Conservation (phyloP, 2,113 vertebrate genomes). For the Carassius carassius region DNA sequence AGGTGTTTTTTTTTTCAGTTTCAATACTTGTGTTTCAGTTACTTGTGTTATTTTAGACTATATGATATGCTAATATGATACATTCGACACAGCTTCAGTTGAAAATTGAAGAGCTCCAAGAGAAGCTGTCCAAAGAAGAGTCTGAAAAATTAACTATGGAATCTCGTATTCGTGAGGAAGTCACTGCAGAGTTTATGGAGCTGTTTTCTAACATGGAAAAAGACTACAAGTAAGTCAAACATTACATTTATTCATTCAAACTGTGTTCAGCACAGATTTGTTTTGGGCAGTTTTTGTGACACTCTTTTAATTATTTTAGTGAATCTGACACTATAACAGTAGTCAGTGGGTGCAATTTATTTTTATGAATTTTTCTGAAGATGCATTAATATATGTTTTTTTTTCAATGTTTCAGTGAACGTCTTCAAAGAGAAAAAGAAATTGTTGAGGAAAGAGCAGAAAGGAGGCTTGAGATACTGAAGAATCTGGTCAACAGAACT, state of each 20-base stretch:
- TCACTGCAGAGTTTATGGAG: slow-evolving; percentile 80
- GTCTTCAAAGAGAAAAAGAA: slow-evolving; percentile 79
- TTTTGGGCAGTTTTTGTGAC: too few relatives aligned
- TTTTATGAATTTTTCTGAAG: neutral
- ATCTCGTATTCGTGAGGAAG: slow-evolving; percentile 87
- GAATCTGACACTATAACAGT: neutral
- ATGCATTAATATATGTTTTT: neutral
- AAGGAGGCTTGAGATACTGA: slow-evolving; percentile 84
- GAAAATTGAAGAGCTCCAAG: slow-evolving; percentile 45
- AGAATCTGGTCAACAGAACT: slow-evolving; percentile 76
- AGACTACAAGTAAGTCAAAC: slow-evolving; percentile 80
- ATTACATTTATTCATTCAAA: neutral
- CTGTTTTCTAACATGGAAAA: slow-evolving; percentile 80
- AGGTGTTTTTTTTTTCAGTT: neutral
- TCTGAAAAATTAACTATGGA: slow-evolving; percentile 82
- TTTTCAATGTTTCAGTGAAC: slow-evolving; percentile 69
- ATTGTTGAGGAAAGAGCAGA: slow-evolving; percentile 83
- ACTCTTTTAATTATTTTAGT: neutral
- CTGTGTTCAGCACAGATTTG: neutral
- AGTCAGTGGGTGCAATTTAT: neutral
- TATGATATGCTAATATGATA: neutral
- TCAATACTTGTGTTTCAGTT: neutral
- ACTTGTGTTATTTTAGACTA: neutral
- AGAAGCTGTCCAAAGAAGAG: slow-evolving; percentile 42
- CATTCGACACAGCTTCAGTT: slow-evolving; percentile 41